A percentile compares a stretch with the other conserved stretches of the same genome.
These are phyloP conservation scores for Varecia variegata DNA, from an alignment of 2,797 vertebrate genomes.

Conservation along the genomic window DNA sequence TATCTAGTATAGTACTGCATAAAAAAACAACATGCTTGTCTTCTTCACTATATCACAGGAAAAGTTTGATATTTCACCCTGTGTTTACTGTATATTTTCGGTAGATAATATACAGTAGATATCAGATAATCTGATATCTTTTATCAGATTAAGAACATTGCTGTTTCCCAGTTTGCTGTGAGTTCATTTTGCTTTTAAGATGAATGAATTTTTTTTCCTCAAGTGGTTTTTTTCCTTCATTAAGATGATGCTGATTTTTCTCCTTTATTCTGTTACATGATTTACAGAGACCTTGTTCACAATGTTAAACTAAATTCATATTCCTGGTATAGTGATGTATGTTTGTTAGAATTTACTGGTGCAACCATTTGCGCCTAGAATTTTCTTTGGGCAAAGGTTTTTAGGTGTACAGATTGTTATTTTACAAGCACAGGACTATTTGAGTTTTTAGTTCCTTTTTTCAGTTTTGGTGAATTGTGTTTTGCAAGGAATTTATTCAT, in stretches of 20 bases:
- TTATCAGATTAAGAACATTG: background rate
- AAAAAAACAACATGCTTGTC: background rate
- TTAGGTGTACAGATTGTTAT: conserved; percentile 3
- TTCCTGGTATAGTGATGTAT: background rate
- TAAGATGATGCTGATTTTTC: background rate
- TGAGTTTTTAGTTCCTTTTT: background rate
- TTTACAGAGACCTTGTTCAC: background rate
- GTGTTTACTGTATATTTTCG: background rate
- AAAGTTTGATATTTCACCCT: background rate
- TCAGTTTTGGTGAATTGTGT: background rate
- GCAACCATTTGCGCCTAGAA: background rate
- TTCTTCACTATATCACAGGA: background rate
- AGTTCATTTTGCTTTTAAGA: background rate
- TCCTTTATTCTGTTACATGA: background rate
- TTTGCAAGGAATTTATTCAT: background rate
- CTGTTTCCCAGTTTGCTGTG: background rate
- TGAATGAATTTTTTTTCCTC: background rate
- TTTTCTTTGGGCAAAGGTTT: background rate
- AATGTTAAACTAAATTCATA: background rate
- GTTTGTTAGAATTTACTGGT: conserved; percentile 7
- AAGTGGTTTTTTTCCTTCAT: background rate
- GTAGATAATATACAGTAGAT: no score
- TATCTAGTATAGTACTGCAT: background rate
- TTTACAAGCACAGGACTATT: background rate
- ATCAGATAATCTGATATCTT: no score